Conservation (phyloP, 2,888 invertebrate species). For the Melipona bicolor region DNA sequence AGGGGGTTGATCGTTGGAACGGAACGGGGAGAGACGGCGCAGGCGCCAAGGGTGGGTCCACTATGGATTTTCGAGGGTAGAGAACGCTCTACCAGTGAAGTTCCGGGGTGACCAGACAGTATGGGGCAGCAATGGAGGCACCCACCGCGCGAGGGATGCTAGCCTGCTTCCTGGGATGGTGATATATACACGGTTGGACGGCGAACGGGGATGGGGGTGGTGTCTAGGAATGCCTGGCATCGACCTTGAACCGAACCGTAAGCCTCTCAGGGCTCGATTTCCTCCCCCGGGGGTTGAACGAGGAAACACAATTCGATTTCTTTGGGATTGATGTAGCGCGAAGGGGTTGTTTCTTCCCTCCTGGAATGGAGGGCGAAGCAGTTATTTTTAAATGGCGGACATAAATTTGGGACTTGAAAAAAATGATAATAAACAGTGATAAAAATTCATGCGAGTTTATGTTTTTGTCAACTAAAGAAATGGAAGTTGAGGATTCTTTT, state of each 20-base stretch:
- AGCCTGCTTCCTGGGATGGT: slow-evolving; percentile 46
- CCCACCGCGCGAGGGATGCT: slow-evolving; percentile 62
- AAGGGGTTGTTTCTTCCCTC: not conserved
- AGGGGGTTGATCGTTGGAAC: slow-evolving; percentile 65
- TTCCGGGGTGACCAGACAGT: slow-evolving; percentile 80
- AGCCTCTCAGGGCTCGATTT: slow-evolving; percentile 5
- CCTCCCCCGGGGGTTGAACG: not conserved
- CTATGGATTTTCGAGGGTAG: slow-evolving; percentile 84
- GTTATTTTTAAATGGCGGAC: not conserved
- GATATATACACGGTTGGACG: slow-evolving; percentile 56
- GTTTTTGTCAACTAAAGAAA: not conserved
- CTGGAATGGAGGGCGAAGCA: not conserved
- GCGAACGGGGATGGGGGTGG: slow-evolving; percentile 27
- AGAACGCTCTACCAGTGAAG: slow-evolving; percentile 75
- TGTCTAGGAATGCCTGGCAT: slow-evolving; percentile 60
- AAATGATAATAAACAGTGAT: not conserved
- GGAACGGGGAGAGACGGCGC: slow-evolving; percentile 75
- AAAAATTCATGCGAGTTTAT: not conserved
- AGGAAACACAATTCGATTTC: not conserved
- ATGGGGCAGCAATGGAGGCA: slow-evolving; percentile 71
- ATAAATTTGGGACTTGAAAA: not conserved
- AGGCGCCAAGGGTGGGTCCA: slow-evolving; percentile 82
- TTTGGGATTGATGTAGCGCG: not conserved
- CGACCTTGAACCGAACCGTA: slow-evolving; percentile 65
- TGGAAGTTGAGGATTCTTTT: not conserved